A percentile compares a stretch with the other conserved stretches of the same genome.
These are phyloP conservation scores for Griposia aprilina DNA, from an alignment of 2,888 invertebrate genomes.

Conservation along the genomic window DNA sequence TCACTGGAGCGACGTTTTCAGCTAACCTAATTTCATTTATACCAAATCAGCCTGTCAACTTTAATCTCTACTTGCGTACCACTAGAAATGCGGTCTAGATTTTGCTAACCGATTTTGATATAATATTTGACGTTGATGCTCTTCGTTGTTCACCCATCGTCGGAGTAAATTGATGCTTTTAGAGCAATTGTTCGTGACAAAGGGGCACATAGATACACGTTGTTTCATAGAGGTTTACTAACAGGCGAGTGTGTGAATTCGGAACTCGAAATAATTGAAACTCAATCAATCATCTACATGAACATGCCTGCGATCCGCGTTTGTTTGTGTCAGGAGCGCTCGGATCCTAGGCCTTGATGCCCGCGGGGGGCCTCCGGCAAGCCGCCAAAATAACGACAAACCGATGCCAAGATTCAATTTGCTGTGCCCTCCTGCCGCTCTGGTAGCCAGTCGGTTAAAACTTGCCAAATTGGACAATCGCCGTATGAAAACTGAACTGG, in stretches of 20 bases:
- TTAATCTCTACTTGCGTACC: constrained; percentile 46
- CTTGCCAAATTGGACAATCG: constrained; percentile 80
- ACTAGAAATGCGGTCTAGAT: constrained; percentile 43
- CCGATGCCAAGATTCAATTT: constrained; percentile 82
- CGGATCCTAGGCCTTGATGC: constrained; percentile 26
- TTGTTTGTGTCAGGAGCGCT: constrained; percentile 41
- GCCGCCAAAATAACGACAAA: constrained; percentile 74
- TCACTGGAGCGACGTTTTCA: constrained; percentile 42
- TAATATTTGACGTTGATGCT: constrained; percentile 38
- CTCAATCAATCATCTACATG: constrained; percentile 53
- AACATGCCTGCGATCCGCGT: constrained; percentile 23
- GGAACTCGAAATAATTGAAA: constrained; percentile 48
- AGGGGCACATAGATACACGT: constrained; percentile 7
- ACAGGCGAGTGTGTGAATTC: constrained; percentile 27
- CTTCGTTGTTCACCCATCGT: constrained; percentile 33
- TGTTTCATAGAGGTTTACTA: constrained; percentile 13
- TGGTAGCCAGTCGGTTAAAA: constrained; percentile 74
- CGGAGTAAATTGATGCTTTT: constrained; percentile 36
- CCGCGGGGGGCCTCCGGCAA: constrained; percentile 52
- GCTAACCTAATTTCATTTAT: constrained; percentile 57
- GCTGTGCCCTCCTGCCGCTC: constrained; percentile 76
- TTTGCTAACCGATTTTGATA: constrained; percentile 31
- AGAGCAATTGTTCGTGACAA: constrained; percentile 23
- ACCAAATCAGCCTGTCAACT: constrained; percentile 55
- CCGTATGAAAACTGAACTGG: constrained; percentile 68